Conservation (phyloP, 35 echinoderm and acorn worm species). For the Apostichopus parvimensis region DNA sequence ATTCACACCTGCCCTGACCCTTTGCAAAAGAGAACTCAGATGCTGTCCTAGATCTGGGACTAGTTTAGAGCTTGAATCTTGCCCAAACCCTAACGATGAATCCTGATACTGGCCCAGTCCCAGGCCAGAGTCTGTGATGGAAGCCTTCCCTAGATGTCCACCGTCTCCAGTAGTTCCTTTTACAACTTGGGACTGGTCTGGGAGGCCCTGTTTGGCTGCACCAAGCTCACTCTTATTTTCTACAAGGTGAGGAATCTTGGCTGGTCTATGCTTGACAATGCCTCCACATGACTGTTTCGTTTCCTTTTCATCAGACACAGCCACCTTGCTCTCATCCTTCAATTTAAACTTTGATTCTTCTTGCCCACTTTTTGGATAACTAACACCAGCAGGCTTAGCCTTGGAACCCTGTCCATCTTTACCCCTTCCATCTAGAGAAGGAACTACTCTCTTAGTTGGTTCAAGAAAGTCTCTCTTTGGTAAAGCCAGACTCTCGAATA, state of each 20-base stretch:
- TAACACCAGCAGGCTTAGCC: not conserved
- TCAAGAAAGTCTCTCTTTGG: no score
- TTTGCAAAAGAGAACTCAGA: constrained; percentile 36
- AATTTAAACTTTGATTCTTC: not conserved
- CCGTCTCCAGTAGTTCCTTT: not conserved
- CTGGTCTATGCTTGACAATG: not conserved
- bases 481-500: no score
- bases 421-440: not conserved
- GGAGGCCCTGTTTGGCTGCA: not conserved
- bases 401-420: not conserved
- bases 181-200: not conserved
- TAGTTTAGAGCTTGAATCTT: not conserved
- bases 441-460: no score
- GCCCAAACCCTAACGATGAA: not conserved
- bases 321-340: not conserved
- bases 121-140: no score
- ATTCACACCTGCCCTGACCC: constrained; percentile 21
- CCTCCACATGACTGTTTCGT: not conserved
- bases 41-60: constrained; percentile 17
- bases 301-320: not conserved
- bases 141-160: not conserved
- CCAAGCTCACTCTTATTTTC: not conserved
- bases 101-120: not conserved
- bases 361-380: not conserved
- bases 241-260: not conserved